phyloP scores from a whole-genome alignment of 1,140 invertebrate species.

The Aradophagus sp. region DNA sequence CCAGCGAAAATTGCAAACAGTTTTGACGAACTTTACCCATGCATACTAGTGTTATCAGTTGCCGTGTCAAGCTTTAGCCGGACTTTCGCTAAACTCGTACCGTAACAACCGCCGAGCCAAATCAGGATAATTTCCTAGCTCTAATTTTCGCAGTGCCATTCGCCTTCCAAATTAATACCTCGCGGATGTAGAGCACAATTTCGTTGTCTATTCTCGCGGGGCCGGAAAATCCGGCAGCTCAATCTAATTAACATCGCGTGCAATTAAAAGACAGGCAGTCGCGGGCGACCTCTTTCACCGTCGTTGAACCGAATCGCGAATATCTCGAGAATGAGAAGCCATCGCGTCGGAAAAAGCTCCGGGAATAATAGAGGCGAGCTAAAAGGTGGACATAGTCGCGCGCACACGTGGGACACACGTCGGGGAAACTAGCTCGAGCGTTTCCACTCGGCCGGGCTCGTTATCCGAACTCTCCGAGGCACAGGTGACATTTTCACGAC shows the following conservation, averaged over 20 bases:
- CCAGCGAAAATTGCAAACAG: no score
- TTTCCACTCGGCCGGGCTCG: slow-evolving; percentile 59
- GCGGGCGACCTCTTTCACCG: slow-evolving; percentile 7
- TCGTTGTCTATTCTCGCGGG: no score
- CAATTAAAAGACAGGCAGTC: slow-evolving; percentile 19
- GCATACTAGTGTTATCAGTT: no score
- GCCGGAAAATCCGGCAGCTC: background rate
- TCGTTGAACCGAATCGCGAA: slow-evolving; percentile 23
- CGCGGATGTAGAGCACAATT: no score
- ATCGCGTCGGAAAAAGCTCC: slow-evolving; percentile 20
- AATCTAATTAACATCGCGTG: slow-evolving; percentile 24
- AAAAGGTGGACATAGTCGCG: slow-evolving; percentile 44
- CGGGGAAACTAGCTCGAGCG: slow-evolving; percentile 56
- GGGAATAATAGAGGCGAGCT: slow-evolving; percentile 34
- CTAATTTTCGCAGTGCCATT: no score
- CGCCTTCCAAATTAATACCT: no score
- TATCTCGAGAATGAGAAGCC: slow-evolving; percentile 34
- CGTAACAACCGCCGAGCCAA: no score
- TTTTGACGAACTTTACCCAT: no score
- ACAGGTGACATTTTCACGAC: slow-evolving; percentile 59
- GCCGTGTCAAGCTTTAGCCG: no score
- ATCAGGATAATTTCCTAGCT: no score
- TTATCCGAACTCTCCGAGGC: slow-evolving; percentile 61
- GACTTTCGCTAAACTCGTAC: no score
- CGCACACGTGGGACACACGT: slow-evolving; percentile 34